Evolutionary conservation across 1,140 invertebrate species (phyloP).

Genomic region (Heliothis virescens): DNA sequence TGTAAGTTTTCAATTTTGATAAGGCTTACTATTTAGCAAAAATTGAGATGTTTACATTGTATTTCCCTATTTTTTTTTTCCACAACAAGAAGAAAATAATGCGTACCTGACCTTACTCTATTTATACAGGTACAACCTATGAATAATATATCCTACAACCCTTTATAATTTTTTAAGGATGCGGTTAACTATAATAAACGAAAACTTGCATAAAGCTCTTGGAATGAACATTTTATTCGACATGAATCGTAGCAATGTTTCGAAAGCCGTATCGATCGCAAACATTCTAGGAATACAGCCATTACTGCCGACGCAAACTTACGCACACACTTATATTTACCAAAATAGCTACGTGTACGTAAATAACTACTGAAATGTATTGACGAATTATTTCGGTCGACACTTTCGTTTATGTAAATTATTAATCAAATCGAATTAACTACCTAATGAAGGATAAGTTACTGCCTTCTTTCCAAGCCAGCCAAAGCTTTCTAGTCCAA

Average conservation of each 20-base stretch:
- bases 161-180: neutral
- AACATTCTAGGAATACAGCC: constrained; percentile 22
- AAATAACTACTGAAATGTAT: constrained; percentile 7
- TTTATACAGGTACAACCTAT: neutral
- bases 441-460: too few species aligned
- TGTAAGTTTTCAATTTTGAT: too few species aligned
- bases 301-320: neutral
- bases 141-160: neutral
- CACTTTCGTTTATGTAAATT: neutral
- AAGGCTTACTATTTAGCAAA: too few species aligned
- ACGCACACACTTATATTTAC: constrained; percentile 26
- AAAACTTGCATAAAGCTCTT: neutral
- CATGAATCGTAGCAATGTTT: constrained; percentile 15
- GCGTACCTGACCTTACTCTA: constrained; percentile 15
- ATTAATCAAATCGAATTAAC: too few species aligned
- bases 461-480: too few species aligned
- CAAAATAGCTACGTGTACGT: constrained; percentile 4
- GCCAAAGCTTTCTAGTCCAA: too few species aligned
- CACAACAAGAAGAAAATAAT: too few species aligned
- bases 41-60: too few species aligned
- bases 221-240: constrained; percentile 18
- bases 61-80: too few species aligned
- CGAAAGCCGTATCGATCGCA: constrained; percentile 21
- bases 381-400: neutral
- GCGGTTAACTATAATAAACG: neutral